Evolutionary conservation across 2,797 vertebrate genomes (phyloP).

Genomic region (Spea hammondii): DNA sequence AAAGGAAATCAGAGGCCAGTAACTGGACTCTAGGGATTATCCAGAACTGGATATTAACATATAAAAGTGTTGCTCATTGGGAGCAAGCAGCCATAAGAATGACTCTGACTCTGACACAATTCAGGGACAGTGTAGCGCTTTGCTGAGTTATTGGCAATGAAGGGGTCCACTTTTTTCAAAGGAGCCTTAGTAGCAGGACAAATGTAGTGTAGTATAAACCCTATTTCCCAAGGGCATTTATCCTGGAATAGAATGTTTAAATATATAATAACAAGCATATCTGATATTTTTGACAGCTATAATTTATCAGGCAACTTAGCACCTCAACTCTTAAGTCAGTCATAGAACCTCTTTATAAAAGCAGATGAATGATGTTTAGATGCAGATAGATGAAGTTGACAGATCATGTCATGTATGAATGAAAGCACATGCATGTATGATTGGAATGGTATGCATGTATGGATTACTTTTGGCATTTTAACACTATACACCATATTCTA

Average conservation of each 20-base stretch:
- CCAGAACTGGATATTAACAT: conserved; percentile 42
- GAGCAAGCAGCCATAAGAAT: conserved; percentile 23
- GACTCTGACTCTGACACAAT: conserved; percentile 28
- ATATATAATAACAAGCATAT: conserved; percentile 1
- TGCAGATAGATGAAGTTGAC: not conserved
- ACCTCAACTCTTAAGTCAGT: not conserved
- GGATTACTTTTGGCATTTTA: too few relatives aligned
- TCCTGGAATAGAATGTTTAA: not conserved
- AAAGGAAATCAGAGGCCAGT: conserved; percentile 45
- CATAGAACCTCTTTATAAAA: not conserved
- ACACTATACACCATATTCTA: too few relatives aligned
- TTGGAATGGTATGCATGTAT: too few relatives aligned
- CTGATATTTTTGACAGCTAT: not conserved
- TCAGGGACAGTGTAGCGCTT: conserved; percentile 8
- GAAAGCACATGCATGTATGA: not conserved
- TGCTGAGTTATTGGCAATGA: conserved; percentile 1
- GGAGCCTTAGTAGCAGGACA: not conserved
- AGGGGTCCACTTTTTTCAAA: not conserved
- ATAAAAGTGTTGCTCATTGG: conserved; percentile 43
- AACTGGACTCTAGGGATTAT: conserved; percentile 42
- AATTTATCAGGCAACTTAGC: conserved; percentile 2
- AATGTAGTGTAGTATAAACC: conserved; percentile 1
- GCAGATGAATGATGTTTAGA: not conserved
- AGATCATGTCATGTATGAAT: not conserved
- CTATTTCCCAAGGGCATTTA: conserved; percentile 10